Conservation (phyloP, 2,113 vertebrate species). For the Tachycineta bicolor region DNA sequence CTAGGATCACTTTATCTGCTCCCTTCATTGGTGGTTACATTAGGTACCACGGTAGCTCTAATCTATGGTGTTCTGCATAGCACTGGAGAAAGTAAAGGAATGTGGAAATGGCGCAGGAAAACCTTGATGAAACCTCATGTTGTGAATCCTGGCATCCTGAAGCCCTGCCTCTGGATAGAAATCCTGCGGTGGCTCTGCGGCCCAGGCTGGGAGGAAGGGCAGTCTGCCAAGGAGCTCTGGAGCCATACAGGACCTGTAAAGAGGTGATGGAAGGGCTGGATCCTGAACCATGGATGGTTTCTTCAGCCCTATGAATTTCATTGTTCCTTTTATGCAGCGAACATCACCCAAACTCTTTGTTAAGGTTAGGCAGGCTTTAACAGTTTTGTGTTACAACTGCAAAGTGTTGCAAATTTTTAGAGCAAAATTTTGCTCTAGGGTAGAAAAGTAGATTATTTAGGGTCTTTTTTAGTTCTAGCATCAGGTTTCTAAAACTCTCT, state of each 20-base stretch:
- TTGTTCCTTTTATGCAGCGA: constrained; percentile 3
- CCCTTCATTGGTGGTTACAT: background rate
- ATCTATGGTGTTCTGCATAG: background rate
- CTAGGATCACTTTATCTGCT: background rate
- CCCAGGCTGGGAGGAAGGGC: background rate
- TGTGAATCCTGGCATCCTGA: constrained; percentile 49
- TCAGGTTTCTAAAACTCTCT: constrained; percentile 50
- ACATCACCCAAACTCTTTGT: constrained; percentile 20
- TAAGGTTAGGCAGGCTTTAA: constrained; percentile 60
- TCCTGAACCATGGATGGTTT: constrained; percentile 54
- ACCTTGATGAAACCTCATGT: background rate
- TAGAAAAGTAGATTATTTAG: constrained; percentile 37
- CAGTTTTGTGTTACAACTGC: constrained; percentile 56
- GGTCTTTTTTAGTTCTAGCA: constrained; percentile 50
- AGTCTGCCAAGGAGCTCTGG: constrained; percentile 55
- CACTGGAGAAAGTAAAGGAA: background rate
- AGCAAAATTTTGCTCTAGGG: constrained; percentile 33
- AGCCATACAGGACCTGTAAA: constrained; percentile 31
- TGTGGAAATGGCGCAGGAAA: background rate
- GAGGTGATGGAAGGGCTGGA: constrained; percentile 27
- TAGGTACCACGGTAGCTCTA: background rate
- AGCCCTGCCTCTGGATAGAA: background rate
- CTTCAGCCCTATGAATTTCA: constrained; percentile 32
- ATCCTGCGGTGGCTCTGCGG: background rate
- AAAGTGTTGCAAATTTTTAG: constrained; percentile 63